Base-by-base conservation (phyloP, 2,113 vertebrate genomes). In the Ifrita kowaldi region DNA sequence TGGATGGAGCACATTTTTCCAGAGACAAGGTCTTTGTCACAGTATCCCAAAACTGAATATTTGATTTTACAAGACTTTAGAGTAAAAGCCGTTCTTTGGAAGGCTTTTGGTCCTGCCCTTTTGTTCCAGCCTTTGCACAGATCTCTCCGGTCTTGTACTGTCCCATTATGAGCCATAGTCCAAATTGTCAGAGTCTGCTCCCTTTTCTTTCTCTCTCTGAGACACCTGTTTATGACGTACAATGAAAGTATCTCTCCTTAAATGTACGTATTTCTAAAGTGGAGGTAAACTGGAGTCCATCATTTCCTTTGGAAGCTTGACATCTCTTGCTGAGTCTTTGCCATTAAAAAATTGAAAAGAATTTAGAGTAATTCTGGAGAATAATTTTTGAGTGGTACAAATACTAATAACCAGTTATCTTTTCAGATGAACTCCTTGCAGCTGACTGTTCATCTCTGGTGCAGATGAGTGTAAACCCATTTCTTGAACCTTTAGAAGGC, bases 31-130 rank as follows among this genome's bases (percentile, higher is more conserved):
- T 30, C 22, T 13, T 41, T 20, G 41, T 65, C 50, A 53, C 3
- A 42, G 5, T 68, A 88, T 60, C 24, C 9, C 6, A 1, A 60
- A 90, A 52, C 0, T 0, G 4, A 88, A 59, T 30, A 26, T 55
- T 14, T 13, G 2, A 12, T 49, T 84, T 62, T 49, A 53, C 13
- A 70, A 19, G 12, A 28, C 63, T 50, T 83, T 74, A 11, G 69
- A 81, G 35, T 62, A 59, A 64, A 60, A 18, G 1, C 1, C 2
- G 0, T 69, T 52, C 11, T 53, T 82, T 42, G 4, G 23, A 75
- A 75, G 11, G 3, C 10, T 90, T 91, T 87, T 49, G 7, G 10
- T 49, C 28, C 23, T 52, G 11, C 5, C 15, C 7, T 68, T 84
- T 68, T 84, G 4, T 23, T 77, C 11, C 16, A 89, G 10, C 15